phyloP scores from a whole-genome alignment of 2,888 invertebrate genomes.

The Drosophila mulleri region DNA sequence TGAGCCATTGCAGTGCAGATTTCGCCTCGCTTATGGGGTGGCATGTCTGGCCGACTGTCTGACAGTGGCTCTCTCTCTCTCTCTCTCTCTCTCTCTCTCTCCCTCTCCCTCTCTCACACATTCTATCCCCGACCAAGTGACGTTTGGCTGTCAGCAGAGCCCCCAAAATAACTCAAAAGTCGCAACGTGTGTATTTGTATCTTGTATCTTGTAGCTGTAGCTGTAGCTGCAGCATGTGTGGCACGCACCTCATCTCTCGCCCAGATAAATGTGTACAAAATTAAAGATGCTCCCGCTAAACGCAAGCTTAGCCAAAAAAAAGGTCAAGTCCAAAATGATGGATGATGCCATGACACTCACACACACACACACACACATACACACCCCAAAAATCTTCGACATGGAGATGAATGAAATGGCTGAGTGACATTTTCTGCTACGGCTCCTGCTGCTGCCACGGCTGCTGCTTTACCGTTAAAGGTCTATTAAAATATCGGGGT shows the following conservation, averaged over 20 bases:
- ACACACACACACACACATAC: conserved; percentile 36
- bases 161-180: conserved; percentile 54
- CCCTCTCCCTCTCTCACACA: not conserved
- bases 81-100: conserved; percentile 17
- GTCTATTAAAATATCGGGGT: conserved; percentile 56
- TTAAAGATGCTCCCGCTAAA: conserved; percentile 79
- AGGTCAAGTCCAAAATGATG: conserved; percentile 85
- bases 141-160: conserved; percentile 72
- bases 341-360: conserved; percentile 83
- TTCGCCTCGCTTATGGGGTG: conserved; percentile 41
- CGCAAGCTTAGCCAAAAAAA: conserved; percentile 81
- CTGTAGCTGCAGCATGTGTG: conserved; percentile 61
- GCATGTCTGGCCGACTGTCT: conserved; percentile 21
- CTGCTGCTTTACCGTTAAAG: conserved; percentile 31
- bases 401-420: conserved; percentile 66
- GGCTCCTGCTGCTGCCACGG: conserved; percentile 16
- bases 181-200: conserved; percentile 49
- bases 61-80: conserved; percentile 23
- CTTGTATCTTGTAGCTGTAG: conserved; percentile 42
- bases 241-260: conserved; percentile 49
- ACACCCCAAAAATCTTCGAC: conserved; percentile 53
- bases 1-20: conserved; percentile 72
- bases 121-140: conserved; percentile 47
- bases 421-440: conserved; percentile 71
- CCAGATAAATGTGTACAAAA: conserved; percentile 73